Evolutionary conservation across 2,888 invertebrate genomes (phyloP).

Genomic region (Sicus ferrugineus): DNA sequence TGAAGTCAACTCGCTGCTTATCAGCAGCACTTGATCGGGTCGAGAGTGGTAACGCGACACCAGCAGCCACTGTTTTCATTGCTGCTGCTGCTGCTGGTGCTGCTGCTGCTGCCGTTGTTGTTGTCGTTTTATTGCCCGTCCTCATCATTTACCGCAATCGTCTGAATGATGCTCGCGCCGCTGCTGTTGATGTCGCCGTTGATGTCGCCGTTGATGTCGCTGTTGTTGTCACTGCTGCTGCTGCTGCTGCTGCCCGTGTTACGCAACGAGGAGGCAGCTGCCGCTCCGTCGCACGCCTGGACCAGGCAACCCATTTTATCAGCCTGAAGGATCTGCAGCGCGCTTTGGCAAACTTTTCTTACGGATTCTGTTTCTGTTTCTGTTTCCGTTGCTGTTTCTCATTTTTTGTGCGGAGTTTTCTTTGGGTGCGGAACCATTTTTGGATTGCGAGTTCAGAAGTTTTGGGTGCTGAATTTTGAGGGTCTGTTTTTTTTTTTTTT

Average conservation of each 20-base stretch:
- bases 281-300: too few species aligned
- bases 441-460: neutral
- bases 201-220: neutral
- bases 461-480: neutral
- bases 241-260: slow-evolving; percentile 31
- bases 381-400: too few species aligned
- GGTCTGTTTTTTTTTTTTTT: neutral
- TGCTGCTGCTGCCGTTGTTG: neutral
- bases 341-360: slow-evolving; percentile 10
- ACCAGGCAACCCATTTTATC: slow-evolving; percentile 13
- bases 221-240: slow-evolving; percentile 32
- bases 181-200: neutral
- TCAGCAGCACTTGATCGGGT: slow-evolving; percentile 15
- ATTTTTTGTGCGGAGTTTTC: too few species aligned
- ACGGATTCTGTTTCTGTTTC: neutral
- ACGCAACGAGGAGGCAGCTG: neutral
- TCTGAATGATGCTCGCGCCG: neutral
- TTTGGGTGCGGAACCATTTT: neutral
- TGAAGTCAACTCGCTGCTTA: slow-evolving; percentile 41
- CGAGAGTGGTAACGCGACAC: slow-evolving; percentile 19
- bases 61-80: neutral
- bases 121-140: neutral
- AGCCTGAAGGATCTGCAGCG: slow-evolving; percentile 5
- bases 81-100: neutral
- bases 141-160: slow-evolving; percentile 9